Evolutionary conservation across 2,888 invertebrate genomes (phyloP).

Genomic region (Argyresthia goedartella): DNA sequence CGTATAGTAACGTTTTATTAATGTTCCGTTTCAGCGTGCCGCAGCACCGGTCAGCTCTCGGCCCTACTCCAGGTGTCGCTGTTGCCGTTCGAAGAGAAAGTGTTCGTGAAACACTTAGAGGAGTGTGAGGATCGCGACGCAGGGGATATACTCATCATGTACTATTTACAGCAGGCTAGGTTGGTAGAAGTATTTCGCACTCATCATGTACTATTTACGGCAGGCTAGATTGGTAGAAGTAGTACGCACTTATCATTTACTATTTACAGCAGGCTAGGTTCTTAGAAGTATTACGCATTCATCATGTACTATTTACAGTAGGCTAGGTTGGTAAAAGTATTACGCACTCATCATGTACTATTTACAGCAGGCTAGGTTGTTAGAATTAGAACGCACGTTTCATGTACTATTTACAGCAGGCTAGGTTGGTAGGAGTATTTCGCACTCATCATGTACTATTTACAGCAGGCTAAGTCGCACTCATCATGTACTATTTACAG

Average conservation of each 20-base stretch:
- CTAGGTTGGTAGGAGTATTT: no score
- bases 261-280: constrained; percentile 73
- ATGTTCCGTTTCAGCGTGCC: constrained; percentile 48
- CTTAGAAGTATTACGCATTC: constrained; percentile 58
- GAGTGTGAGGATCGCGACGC: constrained; percentile 66
- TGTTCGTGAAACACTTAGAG: constrained; percentile 75
- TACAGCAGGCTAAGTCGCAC: no score
- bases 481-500: no score
- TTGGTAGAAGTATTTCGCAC: constrained; percentile 52
- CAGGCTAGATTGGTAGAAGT: constrained; percentile 46
- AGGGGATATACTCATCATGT: constrained; percentile 78
- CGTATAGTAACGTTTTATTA: no score
- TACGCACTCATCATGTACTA: no score
- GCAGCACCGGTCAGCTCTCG: constrained; percentile 66
- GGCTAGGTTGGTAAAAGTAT: constrained; percentile 38
- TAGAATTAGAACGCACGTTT: no score
- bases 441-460: no score
- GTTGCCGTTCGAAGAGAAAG: constrained; percentile 74
- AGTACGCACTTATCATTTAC: constrained; percentile 77
- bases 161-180: constrained; percentile 75
- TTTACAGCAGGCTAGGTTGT: no score
- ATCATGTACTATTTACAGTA: constrained; percentile 79
- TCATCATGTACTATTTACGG: constrained; percentile 79
- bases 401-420: no score
- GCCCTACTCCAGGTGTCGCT: constrained; percentile 75